phyloP scores from a whole-genome alignment of 2,797 vertebrate genomes.

The Sebastes jordani region DNA sequence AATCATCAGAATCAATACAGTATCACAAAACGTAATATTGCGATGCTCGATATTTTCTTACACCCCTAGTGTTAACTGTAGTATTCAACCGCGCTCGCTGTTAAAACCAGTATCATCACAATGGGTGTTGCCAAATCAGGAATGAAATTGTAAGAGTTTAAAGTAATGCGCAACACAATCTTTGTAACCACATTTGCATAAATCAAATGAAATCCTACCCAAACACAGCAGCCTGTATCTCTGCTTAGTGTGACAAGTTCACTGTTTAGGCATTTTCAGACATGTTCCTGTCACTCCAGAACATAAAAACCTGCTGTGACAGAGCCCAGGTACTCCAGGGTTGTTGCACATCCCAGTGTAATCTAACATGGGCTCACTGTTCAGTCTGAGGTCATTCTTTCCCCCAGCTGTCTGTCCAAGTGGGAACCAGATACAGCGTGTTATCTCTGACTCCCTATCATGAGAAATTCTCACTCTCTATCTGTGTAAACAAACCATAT shows the following conservation, averaged over 20 bases:
- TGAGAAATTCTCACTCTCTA: slow-evolving; percentile 61
- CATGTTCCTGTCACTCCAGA: not conserved
- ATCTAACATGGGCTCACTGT: slow-evolving; percentile 35
- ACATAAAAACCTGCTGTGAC: slow-evolving; percentile 23
- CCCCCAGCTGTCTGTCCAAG: slow-evolving; percentile 50
- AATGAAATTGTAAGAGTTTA: not conserved
- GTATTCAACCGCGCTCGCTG: not conserved
- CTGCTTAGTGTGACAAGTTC: not conserved
- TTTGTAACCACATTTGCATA: not conserved
- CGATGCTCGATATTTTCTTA: no score
- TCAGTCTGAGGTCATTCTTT: slow-evolving; percentile 59
- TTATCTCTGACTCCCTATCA: slow-evolving; percentile 68
- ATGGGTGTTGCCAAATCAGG: not conserved
- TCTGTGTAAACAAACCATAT: slow-evolving; percentile 68
- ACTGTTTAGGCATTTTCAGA: not conserved
- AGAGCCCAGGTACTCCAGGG: slow-evolving; percentile 13
- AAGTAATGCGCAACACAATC: not conserved
- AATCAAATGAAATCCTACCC: not conserved
- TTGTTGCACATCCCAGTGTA: slow-evolving; percentile 15
- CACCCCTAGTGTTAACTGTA: no score
- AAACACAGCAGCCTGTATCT: not conserved
- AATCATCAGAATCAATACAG: no score
- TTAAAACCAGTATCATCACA: not conserved
- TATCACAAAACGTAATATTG: no score
- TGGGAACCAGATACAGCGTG: slow-evolving; percentile 62